phyloP scores from a whole-genome alignment of 2,797 vertebrate genomes.

The Cossypha caffra region DNA sequence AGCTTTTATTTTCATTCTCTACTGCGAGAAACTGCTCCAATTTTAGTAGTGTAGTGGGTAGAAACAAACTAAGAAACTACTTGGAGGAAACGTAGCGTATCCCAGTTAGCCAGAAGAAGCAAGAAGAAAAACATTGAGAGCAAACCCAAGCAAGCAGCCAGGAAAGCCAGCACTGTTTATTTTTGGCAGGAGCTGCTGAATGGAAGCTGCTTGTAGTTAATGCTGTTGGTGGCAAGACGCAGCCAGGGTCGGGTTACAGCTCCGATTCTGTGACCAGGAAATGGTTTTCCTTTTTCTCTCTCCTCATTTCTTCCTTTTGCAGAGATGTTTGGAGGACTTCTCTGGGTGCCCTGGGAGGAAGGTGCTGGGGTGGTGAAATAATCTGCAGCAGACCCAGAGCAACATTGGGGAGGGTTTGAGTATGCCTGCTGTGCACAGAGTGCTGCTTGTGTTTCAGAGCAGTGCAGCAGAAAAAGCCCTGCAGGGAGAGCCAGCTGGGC shows the following conservation, averaged over 20 bases:
- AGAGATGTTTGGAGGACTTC: not conserved
- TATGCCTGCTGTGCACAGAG: accelerated
- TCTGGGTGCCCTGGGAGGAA: not conserved
- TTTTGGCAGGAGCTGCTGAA: slow-evolving; percentile 71
- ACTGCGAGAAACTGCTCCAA: not conserved
- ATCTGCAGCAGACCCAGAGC: not conserved
- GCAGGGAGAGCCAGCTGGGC: not conserved
- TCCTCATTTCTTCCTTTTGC: not conserved
- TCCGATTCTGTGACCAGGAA: slow-evolving; percentile 31
- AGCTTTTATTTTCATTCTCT: slow-evolving; percentile 1
- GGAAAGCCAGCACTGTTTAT: slow-evolving; percentile 57
- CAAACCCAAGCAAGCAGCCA: slow-evolving; percentile 44
- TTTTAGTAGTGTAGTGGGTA: not conserved
- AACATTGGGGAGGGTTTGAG: accelerated
- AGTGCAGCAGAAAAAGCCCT: not conserved
- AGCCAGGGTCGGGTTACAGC: slow-evolving; percentile 62
- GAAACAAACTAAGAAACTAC: not conserved
- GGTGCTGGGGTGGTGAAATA: not conserved
- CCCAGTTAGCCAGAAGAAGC: slow-evolving; percentile 38
- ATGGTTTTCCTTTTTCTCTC: not conserved
- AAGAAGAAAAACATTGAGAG: slow-evolving; percentile 36
- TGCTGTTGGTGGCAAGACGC: slow-evolving; percentile 49
- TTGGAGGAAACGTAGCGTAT: slow-evolving; percentile 18
- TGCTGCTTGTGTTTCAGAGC: not conserved
- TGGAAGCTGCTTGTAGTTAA: slow-evolving; percentile 67